Evolutionary conservation across 2,888 invertebrate genomes (phyloP).

Genomic region (Cepaea hortensis): DNA sequence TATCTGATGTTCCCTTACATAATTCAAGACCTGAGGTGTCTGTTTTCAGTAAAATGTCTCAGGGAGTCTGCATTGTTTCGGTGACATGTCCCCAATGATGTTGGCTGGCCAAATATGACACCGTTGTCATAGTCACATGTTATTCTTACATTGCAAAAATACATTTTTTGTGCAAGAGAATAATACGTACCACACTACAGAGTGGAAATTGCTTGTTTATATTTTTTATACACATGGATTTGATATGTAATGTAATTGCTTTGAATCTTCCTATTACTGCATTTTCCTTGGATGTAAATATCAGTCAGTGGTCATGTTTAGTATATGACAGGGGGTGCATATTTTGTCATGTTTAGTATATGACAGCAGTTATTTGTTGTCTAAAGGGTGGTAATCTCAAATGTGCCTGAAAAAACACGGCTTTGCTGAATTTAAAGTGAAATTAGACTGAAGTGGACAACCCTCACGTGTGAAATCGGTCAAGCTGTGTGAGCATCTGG

Average conservation of each 20-base stretch:
- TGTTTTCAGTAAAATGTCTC: conserved; percentile 22
- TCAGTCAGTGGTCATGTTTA: background rate
- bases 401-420: background rate
- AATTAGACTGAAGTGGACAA: too few species aligned
- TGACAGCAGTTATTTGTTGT: background rate
- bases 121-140: background rate
- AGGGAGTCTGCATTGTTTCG: conserved; percentile 14
- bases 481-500: too few species aligned
- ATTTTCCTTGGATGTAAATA: background rate
- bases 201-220: background rate
- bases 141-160: background rate
- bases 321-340: background rate
- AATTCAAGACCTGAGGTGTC: conserved; percentile 25
- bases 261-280: background rate
- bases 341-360: background rate
- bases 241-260: background rate
- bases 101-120: background rate
- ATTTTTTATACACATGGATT: background rate
- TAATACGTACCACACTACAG: background rate
- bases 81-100: background rate
- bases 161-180: background rate
- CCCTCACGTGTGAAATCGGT: too few species aligned
- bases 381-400: conserved; percentile 16
- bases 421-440: too few species aligned
- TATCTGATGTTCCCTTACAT: background rate